Percentiles rank a stretch among this genome's conserved stretches.
Conservation (phyloP, 2,113 vertebrate species). For the Greenwoodochromis staneri region DNA sequence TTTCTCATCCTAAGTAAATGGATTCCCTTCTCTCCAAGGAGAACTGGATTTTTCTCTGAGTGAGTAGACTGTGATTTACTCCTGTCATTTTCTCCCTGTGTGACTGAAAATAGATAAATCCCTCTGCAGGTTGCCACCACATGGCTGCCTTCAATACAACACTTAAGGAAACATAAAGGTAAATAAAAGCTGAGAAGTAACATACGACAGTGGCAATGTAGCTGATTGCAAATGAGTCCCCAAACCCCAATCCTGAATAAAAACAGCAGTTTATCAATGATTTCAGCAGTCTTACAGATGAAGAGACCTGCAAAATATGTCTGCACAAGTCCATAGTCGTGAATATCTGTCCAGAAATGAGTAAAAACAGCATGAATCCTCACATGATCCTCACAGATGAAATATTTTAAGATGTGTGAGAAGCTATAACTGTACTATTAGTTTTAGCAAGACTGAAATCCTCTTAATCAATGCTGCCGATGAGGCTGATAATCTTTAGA, state of each 20-base stretch:
- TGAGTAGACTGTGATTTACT: neutral
- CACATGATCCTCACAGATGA: neutral
- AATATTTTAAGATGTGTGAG: neutral
- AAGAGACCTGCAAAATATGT: neutral
- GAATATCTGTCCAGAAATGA: neutral
- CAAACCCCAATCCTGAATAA: neutral
- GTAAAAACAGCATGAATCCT: neutral
- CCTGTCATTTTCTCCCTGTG: neutral
- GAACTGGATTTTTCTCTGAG: neutral
- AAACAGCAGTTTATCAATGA: neutral
- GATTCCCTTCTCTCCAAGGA: neutral
- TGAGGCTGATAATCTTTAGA: neutral
- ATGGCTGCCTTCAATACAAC: neutral
- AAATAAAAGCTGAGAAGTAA: neutral
- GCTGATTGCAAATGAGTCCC: neutral
- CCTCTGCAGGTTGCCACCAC: neutral
- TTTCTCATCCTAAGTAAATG: neutral
- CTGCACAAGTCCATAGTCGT: neutral
- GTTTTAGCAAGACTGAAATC: neutral
- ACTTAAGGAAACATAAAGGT: neutral
- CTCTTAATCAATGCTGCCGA: neutral
- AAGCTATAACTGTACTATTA: neutral
- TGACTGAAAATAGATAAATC: neutral
- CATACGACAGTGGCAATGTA: neutral
- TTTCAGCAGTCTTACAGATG: neutral